Evolutionary conservation across 2,797 vertebrate species (phyloP), one percentile per base, ranked within the genome.

Genomic region (Syndactyla subalaris): DNA sequence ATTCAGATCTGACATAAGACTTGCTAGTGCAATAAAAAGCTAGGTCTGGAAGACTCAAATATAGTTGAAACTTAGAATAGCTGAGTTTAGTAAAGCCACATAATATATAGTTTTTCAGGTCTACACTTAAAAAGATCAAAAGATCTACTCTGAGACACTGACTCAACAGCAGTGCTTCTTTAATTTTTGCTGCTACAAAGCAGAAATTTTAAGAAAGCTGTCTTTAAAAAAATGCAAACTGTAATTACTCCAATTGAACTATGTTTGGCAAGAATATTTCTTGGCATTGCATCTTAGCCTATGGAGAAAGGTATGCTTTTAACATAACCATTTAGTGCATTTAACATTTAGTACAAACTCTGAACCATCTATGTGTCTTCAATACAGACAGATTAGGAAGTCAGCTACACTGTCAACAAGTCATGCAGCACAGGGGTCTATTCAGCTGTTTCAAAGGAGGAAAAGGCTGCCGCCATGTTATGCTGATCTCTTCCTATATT

Each of bases 91-190:
- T 32, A 92, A 92, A 95, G 66, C 89, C 91, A 92, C 85, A 57
- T 75, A 95, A 79, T 73, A 76, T 17, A 38, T 86, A 85, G 76
- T n/a, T 95, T 90, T 87, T 67, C 80, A 90, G 41, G 43, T 85
- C 88, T 90, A 85, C n/a, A 71, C 46, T 88, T 84, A n/a, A 49
- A 78, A 78, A 88, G 65, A 68, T 80, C 46, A 76, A 41, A 94
- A 95, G n/a, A 71, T 63, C 36, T 68, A 9, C 27, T 72, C 74
- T 82, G 18, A 86, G 62, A 75, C 55, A 86, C 62, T 63, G 54
- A 86, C 79, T 75, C 54, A 92, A 82, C 19, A 90, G 66, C 45
- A 86, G 27, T 4, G 22, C 18, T 84, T 57, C 71, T 94, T 85
- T 1, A 88, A 61, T 66, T 87, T 94, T 55, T 85, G 6, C 81